Evolutionary conservation across 2,888 invertebrate species (phyloP).

Genomic region (Phlogophora meticulosa): DNA sequence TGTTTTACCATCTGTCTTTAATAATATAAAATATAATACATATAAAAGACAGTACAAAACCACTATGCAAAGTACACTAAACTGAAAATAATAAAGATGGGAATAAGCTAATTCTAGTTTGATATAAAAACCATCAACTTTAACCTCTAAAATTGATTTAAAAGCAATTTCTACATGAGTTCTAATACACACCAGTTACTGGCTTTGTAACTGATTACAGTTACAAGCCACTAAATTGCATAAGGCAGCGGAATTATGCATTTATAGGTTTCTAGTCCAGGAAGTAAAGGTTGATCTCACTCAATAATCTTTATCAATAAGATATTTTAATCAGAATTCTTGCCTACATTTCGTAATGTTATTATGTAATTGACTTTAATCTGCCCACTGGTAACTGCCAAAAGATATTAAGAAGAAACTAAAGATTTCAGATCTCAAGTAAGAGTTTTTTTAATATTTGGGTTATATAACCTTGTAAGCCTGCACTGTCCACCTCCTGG

Average conservation of each 20-base stretch:
- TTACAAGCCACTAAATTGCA: too few species aligned
- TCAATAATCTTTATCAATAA: background rate
- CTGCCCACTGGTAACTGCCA: too few species aligned
- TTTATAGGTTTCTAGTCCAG: background rate
- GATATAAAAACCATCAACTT: background rate
- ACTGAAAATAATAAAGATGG: background rate
- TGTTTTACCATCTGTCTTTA: constrained; percentile 1
- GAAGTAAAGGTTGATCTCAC: too few species aligned
- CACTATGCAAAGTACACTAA: background rate
- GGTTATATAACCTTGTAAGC: background rate
- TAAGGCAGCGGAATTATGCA: too few species aligned
- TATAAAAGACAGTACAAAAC: constrained; percentile 6
- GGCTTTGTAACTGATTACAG: background rate
- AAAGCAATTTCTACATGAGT: background rate
- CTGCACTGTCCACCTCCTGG: too few species aligned
- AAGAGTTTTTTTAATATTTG: too few species aligned
- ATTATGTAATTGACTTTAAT: too few species aligned
- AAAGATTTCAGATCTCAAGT: too few species aligned
- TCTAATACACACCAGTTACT: background rate
- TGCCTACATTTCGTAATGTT: too few species aligned
- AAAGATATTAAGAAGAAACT: too few species aligned
- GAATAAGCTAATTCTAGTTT: background rate
- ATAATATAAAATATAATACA: too few species aligned
- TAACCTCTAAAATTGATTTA: constrained; percentile 18
- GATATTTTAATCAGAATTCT: too few species aligned